phyloP scores from a whole-genome alignment of 1,140 invertebrate species.

The Drosophila repleta region DNA sequence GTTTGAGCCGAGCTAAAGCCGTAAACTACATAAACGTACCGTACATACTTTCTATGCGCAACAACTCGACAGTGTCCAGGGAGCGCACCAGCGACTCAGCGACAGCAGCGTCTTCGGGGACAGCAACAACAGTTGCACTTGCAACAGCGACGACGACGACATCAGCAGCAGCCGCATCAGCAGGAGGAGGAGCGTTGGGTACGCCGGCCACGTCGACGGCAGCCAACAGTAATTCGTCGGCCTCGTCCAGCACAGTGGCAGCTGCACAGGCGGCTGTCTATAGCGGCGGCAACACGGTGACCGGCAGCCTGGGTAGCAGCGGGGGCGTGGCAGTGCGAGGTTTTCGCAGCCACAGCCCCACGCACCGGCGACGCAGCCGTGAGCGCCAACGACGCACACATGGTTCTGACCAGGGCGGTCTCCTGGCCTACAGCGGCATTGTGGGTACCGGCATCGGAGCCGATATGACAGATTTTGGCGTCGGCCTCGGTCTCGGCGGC shows the following conservation, averaged over 20 bases:
- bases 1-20: conserved; percentile 15
- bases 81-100: conserved; percentile 71
- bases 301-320: conserved; percentile 68
- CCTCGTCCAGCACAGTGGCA: conserved; percentile 78
- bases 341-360: conserved; percentile 83
- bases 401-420: conserved; percentile 79
- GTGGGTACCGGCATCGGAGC: conserved; percentile 42
- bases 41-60: conserved; percentile 70
- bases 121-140: conserved; percentile 35
- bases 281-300: conserved; percentile 79
- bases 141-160: conserved; percentile 30
- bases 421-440: conserved; percentile 74
- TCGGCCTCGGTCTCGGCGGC: conserved; percentile 34
- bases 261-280: conserved; percentile 79
- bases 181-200: conserved; percentile 21
- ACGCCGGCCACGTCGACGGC: conserved; percentile 51
- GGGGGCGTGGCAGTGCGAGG: conserved; percentile 69
- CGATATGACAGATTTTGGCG: conserved; percentile 58
- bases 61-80: conserved; percentile 80
- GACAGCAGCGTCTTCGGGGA: conserved; percentile 44
- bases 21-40: conserved; percentile 48
- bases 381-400: conserved; percentile 77
- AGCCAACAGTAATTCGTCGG: conserved; percentile 69
- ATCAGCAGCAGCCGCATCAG: conserved; percentile 15
- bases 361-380: conserved; percentile 76